Base-by-base conservation (phyloP, 2,888 invertebrate genomes). In the Polydrusus pterygomalis region DNA sequence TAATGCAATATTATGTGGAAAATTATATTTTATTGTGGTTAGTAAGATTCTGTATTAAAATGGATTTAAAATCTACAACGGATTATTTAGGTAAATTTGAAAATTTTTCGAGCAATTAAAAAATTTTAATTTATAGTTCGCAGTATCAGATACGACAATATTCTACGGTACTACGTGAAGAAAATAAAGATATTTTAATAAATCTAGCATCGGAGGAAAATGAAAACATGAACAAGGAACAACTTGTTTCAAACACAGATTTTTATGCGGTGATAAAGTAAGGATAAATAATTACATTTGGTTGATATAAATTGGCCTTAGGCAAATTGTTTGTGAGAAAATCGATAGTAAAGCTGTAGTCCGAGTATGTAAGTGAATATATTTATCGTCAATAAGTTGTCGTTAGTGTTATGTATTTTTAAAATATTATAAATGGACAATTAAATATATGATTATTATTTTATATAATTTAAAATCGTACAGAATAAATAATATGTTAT, bases 131-230 rank as follows among this genome's bases (percentile, higher is more conserved):
- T 25, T 3, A 3, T 1, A 34, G 8, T 34, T 7, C 34, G 34
- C 34, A 10, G 8, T 34, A 67, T 67, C 67, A 67, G 51, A 67
- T 67, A 51, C 38, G n/a, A 67, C 51, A 51, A 67, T 67, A 67
- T 9, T 34, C 47, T 1, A 13, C 10, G 43, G 17, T 2, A 47
- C 51, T 30, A 17, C 67, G 34, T 47, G 67, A 67, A 51, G 51
- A 38, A 30, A 67, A 67, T 67, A 38, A 51, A 67, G 67, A 67
- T 67, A 67, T 67, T 67, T 67, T 34, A 34, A 34, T 34, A 34
- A 10, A 20, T 15, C 30, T 10, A 38, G 25, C 45, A 45, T 45
- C 64, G 34, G n/a, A 51, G 67, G 67, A 67, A 67, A 67, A 67
- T 51, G 51, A 34, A 54, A 54, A 25, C 25, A 54, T 54, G 20